phyloP scores from a whole-genome alignment of 2,797 vertebrate species.

The Falco naumanni region DNA sequence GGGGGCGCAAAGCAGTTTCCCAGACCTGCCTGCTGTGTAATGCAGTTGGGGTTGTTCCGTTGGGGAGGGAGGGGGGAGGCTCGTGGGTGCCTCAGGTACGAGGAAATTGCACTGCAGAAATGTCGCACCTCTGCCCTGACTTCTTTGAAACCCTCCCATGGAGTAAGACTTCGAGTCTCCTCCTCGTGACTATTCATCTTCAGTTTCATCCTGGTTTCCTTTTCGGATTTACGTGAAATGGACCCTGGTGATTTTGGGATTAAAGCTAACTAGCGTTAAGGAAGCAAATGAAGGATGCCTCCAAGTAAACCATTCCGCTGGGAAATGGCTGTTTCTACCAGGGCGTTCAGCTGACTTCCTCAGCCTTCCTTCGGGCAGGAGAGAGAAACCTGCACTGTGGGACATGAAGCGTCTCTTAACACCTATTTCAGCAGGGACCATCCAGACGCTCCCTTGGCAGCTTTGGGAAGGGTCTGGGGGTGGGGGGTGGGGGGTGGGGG shows the following conservation, averaged over 20 bases:
- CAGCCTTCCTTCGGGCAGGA: background rate
- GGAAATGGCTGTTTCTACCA: background rate
- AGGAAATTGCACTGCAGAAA: background rate
- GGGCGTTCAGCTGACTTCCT: background rate
- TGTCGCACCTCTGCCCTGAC: background rate
- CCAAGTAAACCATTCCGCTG: background rate
- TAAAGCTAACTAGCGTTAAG: slow-evolving; percentile 27
- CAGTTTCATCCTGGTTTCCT: slow-evolving; percentile 21
- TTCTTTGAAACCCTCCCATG: background rate
- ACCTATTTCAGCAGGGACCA: background rate
- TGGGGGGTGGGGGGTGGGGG: too few relatives aligned
- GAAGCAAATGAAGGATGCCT: slow-evolving; percentile 28
- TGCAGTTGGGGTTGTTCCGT: background rate
- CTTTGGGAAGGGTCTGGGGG: background rate
- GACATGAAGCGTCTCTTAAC: background rate
- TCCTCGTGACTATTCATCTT: background rate
- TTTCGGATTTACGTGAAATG: slow-evolving; percentile 25
- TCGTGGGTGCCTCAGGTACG: background rate
- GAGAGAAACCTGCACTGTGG: background rate
- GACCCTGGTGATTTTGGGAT: background rate
- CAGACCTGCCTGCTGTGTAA: too few relatives aligned
- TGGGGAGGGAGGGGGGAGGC: background rate
- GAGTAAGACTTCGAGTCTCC: background rate
- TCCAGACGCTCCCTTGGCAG: background rate
- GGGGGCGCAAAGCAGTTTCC: background rate